Conservation (phyloP, 1,140 invertebrate species). For the Zaprionus kolodkinae region DNA sequence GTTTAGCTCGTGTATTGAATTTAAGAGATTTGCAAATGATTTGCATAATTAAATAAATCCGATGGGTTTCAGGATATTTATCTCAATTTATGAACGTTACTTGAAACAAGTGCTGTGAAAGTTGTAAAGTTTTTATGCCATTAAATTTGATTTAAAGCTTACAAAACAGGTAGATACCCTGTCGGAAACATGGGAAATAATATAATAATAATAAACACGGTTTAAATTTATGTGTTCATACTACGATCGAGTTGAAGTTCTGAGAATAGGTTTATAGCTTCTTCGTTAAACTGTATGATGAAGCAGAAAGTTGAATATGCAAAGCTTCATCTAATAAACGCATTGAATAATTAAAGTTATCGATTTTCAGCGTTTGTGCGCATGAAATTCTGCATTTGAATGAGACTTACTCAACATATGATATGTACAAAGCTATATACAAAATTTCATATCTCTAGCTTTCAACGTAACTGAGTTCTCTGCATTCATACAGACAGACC, state of each 20-base stretch:
- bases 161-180: not conserved
- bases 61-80: not conserved
- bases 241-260: too few species aligned
- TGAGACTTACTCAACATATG: not conserved
- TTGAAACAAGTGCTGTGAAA: not conserved
- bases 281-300: not conserved
- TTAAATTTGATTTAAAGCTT: too few species aligned
- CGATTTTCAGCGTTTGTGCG: too few species aligned
- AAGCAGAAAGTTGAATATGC: too few species aligned
- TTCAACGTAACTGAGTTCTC: not conserved
- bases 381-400: too few species aligned
- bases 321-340: too few species aligned
- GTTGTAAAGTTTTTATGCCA: not conserved
- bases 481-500: not conserved
- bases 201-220: not conserved
- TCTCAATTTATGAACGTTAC: not conserved
- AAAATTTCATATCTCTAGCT: not conserved
- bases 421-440: not conserved
- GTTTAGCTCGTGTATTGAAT: constrained; percentile 58
- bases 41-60: constrained; percentile 26
- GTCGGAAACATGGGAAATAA: not conserved
- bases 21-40: constrained; percentile 60
- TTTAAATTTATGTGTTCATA: too few species aligned
- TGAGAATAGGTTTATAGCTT: not conserved
- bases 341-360: too few species aligned